A percentile compares a stretch with the other conserved stretches of the same genome.
Evolutionary conservation across 2,888 invertebrate species (phyloP).

Genomic region (Apodemia zela): DNA sequence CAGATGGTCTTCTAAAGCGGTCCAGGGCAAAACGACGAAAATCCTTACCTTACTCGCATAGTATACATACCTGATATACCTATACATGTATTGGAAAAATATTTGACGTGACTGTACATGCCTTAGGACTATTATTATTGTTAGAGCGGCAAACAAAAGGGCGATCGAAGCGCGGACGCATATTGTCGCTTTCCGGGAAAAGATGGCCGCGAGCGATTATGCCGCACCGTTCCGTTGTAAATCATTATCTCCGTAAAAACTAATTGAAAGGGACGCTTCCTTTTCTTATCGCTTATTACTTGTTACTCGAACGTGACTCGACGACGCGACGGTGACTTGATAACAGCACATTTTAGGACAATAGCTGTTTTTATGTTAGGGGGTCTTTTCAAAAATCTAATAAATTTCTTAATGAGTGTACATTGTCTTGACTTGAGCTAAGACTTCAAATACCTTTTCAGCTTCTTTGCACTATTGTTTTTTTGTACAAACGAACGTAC

Average conservation of each 20-base stretch:
- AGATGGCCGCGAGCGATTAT: conserved; percentile 53
- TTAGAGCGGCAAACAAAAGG: conserved; percentile 36
- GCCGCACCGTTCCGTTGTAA: conserved; percentile 47
- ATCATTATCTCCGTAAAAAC: conserved; percentile 71
- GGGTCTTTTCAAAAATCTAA: conserved; percentile 17
- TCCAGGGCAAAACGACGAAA: too few relatives aligned
- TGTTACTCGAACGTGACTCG: conserved; percentile 35
- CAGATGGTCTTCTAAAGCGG: too few relatives aligned
- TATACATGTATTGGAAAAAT: background rate
- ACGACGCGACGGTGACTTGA: conserved; percentile 28
- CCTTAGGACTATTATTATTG: conserved; percentile 31
- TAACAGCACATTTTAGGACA: conserved; percentile 25
- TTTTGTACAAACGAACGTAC: too few relatives aligned
- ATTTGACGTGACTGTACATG: conserved; percentile 22
- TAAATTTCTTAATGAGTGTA: conserved; percentile 19
- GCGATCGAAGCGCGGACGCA: conserved; percentile 44
- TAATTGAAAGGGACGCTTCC: conserved; percentile 65
- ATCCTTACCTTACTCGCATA: too few relatives aligned
- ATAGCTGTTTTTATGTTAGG: conserved; percentile 17
- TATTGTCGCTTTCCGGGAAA: conserved; percentile 68
- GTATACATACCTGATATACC: too few relatives aligned
- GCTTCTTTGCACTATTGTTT: too few relatives aligned
- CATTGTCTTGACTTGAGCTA: too few relatives aligned
- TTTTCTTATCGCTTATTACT: conserved; percentile 54
- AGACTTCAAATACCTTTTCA: too few relatives aligned